These are phyloP conservation scores for Tenthredo livida DNA, from an alignment of 2,888 invertebrate species.

Conservation along the genomic window DNA sequence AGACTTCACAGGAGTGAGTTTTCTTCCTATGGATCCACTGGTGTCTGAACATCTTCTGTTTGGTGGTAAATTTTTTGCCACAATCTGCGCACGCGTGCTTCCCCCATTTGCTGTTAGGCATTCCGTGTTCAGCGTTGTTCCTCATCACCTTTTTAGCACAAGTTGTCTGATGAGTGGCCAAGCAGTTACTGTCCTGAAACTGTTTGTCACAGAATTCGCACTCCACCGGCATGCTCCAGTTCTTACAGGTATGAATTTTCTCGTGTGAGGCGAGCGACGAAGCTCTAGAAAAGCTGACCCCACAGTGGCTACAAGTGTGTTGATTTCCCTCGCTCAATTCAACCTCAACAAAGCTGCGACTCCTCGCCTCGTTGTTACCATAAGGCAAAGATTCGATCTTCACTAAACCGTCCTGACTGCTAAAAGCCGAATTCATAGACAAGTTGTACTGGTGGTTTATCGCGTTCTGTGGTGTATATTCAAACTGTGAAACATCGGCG, in stretches of 20 bases:
- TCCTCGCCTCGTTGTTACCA: slow-evolving; percentile 52
- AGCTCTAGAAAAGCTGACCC: slow-evolving; percentile 76
- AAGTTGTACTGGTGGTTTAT: slow-evolving; percentile 68
- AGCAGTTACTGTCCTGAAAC: slow-evolving; percentile 76
- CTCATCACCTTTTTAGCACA: slow-evolving; percentile 73
- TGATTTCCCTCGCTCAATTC: slow-evolving; percentile 64
- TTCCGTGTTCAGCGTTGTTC: slow-evolving; percentile 66
- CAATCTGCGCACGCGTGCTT: slow-evolving; percentile 78
- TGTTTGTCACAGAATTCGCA: slow-evolving; percentile 79
- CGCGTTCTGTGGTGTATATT: slow-evolving; percentile 67
- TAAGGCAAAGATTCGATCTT: slow-evolving; percentile 67
- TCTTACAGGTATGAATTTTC: slow-evolving; percentile 65
- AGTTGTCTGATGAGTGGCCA: slow-evolving; percentile 76
- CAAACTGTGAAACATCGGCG: slow-evolving; percentile 72
- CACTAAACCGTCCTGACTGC: slow-evolving; percentile 64
- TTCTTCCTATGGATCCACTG: slow-evolving; percentile 79
- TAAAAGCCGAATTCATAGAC: slow-evolving; percentile 64
- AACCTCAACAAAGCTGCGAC: slow-evolving; percentile 62
- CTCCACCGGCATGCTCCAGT: slow-evolving; percentile 72
- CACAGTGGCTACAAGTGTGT: slow-evolving; percentile 77
- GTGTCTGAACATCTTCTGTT: slow-evolving; percentile 79
- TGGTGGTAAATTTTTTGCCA: slow-evolving; percentile 78
- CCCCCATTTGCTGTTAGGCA: slow-evolving; percentile 70
- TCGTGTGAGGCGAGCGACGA: slow-evolving; percentile 77
- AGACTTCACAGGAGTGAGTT: slow-evolving; percentile 77